phyloP scores from a whole-genome alignment of 2,113 vertebrate species.

The Haliaeetus leucogaster region DNA sequence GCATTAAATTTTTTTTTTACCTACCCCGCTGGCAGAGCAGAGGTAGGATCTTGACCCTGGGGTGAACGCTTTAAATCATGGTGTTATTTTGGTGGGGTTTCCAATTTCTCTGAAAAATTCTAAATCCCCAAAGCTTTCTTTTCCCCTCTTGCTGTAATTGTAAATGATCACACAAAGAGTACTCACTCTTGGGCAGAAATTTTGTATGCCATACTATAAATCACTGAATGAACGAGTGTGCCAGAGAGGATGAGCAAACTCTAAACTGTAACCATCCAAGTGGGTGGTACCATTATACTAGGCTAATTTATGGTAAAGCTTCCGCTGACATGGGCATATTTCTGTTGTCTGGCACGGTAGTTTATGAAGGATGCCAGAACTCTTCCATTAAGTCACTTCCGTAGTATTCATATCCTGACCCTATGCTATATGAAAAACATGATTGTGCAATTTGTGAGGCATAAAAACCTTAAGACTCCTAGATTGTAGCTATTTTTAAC shows the following conservation, averaged over 20 bases:
- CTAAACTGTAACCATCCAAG: not conserved
- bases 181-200: not conserved
- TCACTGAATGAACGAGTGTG: not conserved
- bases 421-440: not conserved
- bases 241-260: conserved; percentile 5
- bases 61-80: not conserved
- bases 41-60: not conserved
- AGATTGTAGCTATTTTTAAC: not conserved
- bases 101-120: not conserved
- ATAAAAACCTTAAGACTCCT: not conserved
- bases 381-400: not conserved
- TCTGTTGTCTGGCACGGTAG: not conserved
- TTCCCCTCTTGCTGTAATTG: not conserved
- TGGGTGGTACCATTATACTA: not conserved
- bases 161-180: not conserved
- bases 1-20: not conserved
- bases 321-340: not conserved
- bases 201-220: not conserved
- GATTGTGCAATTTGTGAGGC: not conserved
- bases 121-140: not conserved
- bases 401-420: not conserved
- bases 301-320: not conserved
- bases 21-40: not conserved
- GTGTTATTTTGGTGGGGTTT: not conserved
- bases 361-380: conserved; percentile 30